These are phyloP conservation scores for Serrognathus titanus DNA, from an alignment of 2,888 invertebrate species.

Conservation along the genomic window DNA sequence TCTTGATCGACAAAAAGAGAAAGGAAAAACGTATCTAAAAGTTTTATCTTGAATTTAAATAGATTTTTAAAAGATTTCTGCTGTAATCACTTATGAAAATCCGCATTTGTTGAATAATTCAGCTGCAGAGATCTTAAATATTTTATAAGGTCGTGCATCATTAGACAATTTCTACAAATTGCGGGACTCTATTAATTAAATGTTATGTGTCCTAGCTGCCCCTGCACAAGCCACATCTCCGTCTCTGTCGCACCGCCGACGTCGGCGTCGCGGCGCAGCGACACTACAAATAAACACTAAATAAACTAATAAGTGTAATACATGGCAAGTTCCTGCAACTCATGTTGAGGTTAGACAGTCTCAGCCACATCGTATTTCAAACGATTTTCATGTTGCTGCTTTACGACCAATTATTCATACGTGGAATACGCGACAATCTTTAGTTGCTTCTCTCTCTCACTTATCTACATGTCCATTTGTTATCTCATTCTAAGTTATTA, in stretches of 20 bases:
- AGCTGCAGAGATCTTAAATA: conserved; percentile 17
- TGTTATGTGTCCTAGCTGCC: conserved; percentile 13
- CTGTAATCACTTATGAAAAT: no score
- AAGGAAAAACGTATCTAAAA: no score
- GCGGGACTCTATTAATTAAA: conserved; percentile 22
- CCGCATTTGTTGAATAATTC: not conserved
- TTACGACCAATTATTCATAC: conserved; percentile 30
- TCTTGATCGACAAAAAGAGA: no score
- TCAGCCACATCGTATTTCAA: conserved; percentile 33
- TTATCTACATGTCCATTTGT: no score
- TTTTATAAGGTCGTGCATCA: conserved; percentile 18
- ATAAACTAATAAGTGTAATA: conserved; percentile 32
- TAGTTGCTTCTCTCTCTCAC: no score
- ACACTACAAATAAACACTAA: conserved; percentile 17
- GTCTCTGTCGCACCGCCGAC: not conserved
- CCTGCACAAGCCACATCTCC: not conserved
- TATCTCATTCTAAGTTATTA: no score
- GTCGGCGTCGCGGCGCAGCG: conserved; percentile 1
- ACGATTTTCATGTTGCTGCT: conserved; percentile 28
- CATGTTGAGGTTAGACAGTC: conserved; percentile 32
- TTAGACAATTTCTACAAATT: conserved; percentile 21
- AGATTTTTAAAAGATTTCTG: no score
- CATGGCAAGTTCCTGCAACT: conserved; percentile 31
- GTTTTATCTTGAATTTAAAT: no score
- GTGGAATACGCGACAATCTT: not conserved